A percentile compares a stretch with the other conserved stretches of the same genome.
These are phyloP conservation scores for Hoplodrina blanda DNA, from an alignment of 2,888 invertebrate species.

Conservation along the genomic window DNA sequence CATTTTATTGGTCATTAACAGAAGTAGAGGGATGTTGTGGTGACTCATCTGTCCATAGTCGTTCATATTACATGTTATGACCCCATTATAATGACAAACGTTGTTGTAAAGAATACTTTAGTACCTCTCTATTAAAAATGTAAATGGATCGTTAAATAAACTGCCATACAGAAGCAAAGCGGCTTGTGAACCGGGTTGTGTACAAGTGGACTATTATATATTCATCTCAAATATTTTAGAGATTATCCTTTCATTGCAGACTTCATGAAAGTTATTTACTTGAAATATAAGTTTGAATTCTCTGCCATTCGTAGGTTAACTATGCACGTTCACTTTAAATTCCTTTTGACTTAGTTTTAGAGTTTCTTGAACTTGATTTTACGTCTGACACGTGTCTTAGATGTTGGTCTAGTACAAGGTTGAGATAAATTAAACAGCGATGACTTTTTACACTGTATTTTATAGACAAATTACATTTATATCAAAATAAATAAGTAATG, in stretches of 20 bases:
- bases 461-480: slow-evolving; percentile 43
- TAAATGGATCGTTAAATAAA: slow-evolving; percentile 4
- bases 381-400: background rate
- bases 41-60: background rate
- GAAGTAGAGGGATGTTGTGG: background rate
- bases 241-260: background rate
- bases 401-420: background rate
- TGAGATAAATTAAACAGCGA: slow-evolving; percentile 37
- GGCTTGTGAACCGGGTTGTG: background rate
- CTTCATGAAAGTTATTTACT: background rate
- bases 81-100: background rate
- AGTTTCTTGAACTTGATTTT: background rate
- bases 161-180: background rate
- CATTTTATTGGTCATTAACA: background rate
- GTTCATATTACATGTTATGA: slow-evolving; percentile 16
- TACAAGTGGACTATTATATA: background rate
- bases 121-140: background rate
- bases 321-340: background rate
- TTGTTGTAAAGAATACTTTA: background rate
- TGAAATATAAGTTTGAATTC: background rate
- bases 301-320: background rate
- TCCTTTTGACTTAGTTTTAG: background rate
- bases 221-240: background rate
- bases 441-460: slow-evolving; percentile 28
- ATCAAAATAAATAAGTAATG: slow-evolving; percentile 36